phyloP scores from a whole-genome alignment of 2,888 invertebrate species.

The Allolobophora icterica region DNA sequence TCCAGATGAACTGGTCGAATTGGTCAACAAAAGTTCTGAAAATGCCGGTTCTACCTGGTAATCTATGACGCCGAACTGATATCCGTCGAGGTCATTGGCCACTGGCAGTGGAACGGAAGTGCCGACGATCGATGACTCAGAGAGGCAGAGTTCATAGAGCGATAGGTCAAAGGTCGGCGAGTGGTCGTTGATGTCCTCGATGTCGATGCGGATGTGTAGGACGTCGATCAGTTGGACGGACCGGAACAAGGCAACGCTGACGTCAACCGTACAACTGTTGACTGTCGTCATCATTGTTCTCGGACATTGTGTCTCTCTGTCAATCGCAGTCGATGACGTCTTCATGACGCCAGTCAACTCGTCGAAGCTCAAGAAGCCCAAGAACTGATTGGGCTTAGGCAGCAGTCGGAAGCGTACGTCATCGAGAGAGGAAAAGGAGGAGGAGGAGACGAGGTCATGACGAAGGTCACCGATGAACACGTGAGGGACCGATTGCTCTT shows the following conservation, averaged over 20 bases:
- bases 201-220: neutral
- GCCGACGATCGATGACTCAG: neutral
- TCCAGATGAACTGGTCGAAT: neutral
- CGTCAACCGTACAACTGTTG: neutral
- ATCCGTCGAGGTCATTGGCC: neutral
- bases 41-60: neutral
- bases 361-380: neutral
- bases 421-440: neutral
- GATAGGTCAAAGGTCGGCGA: neutral
- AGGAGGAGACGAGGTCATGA: neutral
- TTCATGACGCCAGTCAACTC: neutral
- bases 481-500: neutral
- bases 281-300: no score
- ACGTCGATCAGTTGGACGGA: neutral
- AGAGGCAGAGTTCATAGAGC: neutral
- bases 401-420: neutral
- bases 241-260: neutral
- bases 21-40: neutral
- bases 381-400: neutral
- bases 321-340: constrained; percentile 14
- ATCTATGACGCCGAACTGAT: neutral
- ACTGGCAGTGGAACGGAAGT: neutral
- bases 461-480: constrained; percentile 23
- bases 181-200: neutral
- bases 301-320: neutral